phyloP scores from a whole-genome alignment of 2,113 vertebrate species.

The Melanotaenia duboulayi region DNA sequence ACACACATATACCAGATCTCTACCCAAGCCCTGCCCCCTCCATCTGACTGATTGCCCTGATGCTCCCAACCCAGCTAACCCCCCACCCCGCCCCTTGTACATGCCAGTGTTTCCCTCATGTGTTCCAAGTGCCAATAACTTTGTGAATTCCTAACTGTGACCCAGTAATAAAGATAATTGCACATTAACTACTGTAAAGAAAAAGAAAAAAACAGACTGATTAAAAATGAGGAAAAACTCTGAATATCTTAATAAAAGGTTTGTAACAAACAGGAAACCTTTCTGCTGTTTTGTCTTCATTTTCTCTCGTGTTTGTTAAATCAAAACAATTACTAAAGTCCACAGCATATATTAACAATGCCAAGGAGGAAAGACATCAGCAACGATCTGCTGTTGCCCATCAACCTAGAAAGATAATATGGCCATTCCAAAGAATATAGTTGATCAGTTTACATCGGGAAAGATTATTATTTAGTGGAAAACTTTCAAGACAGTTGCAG shows the following conservation, averaged over 20 bases:
- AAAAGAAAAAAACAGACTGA: conserved; percentile 84
- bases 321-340: neutral
- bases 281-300: conserved; percentile 16
- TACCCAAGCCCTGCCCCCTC: conserved; percentile 24
- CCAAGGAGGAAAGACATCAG: too few species aligned
- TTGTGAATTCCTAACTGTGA: conserved; percentile 87
- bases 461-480: too few species aligned
- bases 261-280: conserved; percentile 84
- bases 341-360: too few species aligned
- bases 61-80: conserved; percentile 17
- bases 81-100: conserved; percentile 52
- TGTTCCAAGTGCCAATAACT: conserved; percentile 91
- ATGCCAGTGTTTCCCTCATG: conserved; percentile 82
- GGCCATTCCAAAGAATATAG: too few species aligned
- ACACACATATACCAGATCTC: conserved; percentile 21
- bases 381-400: too few species aligned
- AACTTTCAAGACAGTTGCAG: too few species aligned
- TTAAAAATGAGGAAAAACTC: conserved; percentile 78
- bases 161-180: conserved; percentile 88
- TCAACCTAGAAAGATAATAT: too few species aligned
- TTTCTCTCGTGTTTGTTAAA: neutral
- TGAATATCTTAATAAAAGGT: conserved; percentile 86
- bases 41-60: conserved; percentile 17
- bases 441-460: too few species aligned
- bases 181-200: conserved; percentile 93